Evolutionary conservation across 2,888 invertebrate genomes (phyloP).

Genomic region (Sminthurinus aureus): DNA sequence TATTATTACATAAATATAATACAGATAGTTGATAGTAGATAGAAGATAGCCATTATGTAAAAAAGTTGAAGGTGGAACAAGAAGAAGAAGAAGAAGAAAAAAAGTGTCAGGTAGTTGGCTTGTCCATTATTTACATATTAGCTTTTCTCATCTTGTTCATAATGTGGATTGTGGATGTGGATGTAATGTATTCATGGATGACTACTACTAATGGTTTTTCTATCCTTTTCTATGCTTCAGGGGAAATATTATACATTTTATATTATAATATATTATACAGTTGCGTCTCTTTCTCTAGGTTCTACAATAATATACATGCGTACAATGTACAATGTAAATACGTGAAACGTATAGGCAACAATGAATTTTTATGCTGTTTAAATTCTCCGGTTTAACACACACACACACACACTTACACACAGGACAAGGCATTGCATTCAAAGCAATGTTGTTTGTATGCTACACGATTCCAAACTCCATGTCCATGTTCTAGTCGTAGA

Average conservation of each 20-base stretch:
- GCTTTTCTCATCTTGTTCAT: neutral
- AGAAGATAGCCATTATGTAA: neutral
- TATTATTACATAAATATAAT: neutral
- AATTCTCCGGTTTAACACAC: neutral
- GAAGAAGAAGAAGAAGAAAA: neutral
- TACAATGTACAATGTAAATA: neutral
- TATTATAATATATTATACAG: neutral
- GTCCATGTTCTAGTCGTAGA: neutral
- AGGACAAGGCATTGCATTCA: neutral
- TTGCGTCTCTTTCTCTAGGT: neutral
- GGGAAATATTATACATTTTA: constrained; percentile 13
- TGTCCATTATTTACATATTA: constrained; percentile 1
- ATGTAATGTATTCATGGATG: constrained; percentile 26
- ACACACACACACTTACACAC: constrained; percentile 2
- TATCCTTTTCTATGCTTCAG: constrained; percentile 4
- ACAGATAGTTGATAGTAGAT: neutral
- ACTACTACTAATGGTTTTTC: constrained; percentile 30
- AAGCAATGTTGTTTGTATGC: neutral
- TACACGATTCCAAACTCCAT: neutral
- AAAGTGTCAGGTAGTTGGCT: neutral
- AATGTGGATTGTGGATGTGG: too few relatives aligned
- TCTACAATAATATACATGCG: too few relatives aligned
- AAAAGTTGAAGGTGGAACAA: neutral
- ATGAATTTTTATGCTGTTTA: too few relatives aligned
- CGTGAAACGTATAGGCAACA: too few relatives aligned